phyloP scores from a whole-genome alignment of 2,797 vertebrate genomes.

The Gymnothorax reevesii region DNA sequence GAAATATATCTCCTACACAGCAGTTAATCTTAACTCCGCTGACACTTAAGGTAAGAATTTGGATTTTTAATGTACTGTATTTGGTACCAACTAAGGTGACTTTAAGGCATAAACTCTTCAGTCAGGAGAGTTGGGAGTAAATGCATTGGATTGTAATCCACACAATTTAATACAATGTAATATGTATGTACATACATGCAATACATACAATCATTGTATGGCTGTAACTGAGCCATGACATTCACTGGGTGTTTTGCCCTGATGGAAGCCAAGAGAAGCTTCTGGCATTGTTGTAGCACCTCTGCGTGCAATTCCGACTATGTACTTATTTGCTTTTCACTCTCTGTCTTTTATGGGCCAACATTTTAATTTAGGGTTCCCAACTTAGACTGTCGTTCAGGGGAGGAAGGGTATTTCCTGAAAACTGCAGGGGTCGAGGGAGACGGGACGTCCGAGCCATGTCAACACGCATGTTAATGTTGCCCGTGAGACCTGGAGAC shows the following conservation, averaged over 20 bases:
- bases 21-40: neutral
- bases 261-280: neutral
- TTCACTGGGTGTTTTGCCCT: neutral
- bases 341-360: neutral
- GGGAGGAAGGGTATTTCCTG: conserved; percentile 48
- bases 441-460: neutral
- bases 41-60: neutral
- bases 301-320: neutral
- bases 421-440: conserved; percentile 46
- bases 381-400: neutral
- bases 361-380: neutral
- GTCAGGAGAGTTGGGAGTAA: neutral
- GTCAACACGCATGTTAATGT: no score
- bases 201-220: no score
- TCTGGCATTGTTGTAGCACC: neutral
- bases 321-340: neutral
- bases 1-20: neutral
- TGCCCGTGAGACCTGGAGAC: no score
- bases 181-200: neutral
- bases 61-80: neutral
- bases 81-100: neutral
- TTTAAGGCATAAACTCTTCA: neutral
- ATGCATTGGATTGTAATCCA: no score
- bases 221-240: neutral
- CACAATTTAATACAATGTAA: no score